Percentiles rank a stretch among this genome's conserved stretches.
phyloP scores from a whole-genome alignment of 2,797 vertebrate genomes.

The Manis crassicaudata region DNA sequence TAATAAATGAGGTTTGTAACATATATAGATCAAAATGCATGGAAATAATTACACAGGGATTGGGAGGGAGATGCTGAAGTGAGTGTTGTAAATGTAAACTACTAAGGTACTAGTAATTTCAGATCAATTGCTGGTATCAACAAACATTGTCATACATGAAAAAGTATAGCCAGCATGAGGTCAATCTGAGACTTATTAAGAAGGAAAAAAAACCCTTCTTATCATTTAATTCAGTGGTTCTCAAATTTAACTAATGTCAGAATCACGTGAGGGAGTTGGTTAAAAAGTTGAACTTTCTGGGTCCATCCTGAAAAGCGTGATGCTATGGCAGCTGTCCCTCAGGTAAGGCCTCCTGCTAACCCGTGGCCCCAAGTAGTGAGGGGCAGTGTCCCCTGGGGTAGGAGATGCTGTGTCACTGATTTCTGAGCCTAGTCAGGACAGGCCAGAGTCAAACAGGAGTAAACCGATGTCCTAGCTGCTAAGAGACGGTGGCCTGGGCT shows the following conservation, averaged over 20 bases:
- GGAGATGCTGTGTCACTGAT: background rate
- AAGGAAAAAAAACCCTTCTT: background rate
- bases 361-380: too few species aligned
- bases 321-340: rapidly evolving
- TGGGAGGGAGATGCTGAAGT: too few species aligned
- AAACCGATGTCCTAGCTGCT: rapidly evolving
- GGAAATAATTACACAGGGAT: rapidly evolving
- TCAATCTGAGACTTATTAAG: background rate
- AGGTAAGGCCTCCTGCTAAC: rapidly evolving
- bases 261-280: rapidly evolving
- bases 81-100: rapidly evolving
- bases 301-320: rapidly evolving
- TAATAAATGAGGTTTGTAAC: background rate
- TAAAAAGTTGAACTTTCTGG: background rate
- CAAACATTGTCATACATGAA: rapidly evolving
- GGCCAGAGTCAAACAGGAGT: background rate
- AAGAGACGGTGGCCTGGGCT: rapidly evolving
- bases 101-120: background rate
- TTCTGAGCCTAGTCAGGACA: rapidly evolving
- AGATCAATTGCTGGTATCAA: rapidly evolving
- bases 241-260: background rate
- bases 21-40: background rate
- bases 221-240: background rate
- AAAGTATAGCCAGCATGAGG: rapidly evolving
- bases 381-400: rapidly evolving